Base-by-base conservation (phyloP, 2,113 vertebrate genomes). In the Bufo bufo region DNA sequence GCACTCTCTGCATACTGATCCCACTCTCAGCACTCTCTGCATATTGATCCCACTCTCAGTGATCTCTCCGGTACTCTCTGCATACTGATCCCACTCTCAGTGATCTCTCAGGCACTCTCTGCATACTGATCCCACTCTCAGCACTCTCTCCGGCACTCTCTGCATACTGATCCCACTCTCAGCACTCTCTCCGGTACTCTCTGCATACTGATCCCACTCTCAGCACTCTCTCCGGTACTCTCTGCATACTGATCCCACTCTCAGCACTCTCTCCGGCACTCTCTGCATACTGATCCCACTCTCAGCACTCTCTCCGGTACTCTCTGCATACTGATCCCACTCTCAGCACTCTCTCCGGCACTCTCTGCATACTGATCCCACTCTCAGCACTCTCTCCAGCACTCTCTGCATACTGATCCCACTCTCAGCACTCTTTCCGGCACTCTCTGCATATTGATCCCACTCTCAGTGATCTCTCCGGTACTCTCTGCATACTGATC, bases 401-500 rank as follows among this genome's bases (percentile, higher is more conserved):
- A 33, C 33, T 33, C 33, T 33, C 33, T 33, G 33, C 33, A 33
- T 33, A 33, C 33, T 33, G 33, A 33, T 33, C 33, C 33, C 33
- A 33, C 33, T 33, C 63, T 50, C n/a, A 20, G 1, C 47, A 14
- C 84, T 61, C 52, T 77, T n/a, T n/a, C n/a, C n/a, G n/a, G n/a
- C n/a, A n/a, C n/a, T n/a, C n/a, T n/a, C 71, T 85, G 84, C 61
- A 81, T 71, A 87, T 77, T 80, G 85, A 87, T 87, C 85, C 77
- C 50, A 50, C 63, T 58, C 85, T 79, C 77, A 86, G 78, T 20
- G 50, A 45, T 71, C 61, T 45, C 49, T 23, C 9, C 2, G 33
- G 33, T 1, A 33, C 33, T 33, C 33, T 33, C 33, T 33, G 33
- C 33, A 33, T 33, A 33, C 33, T 33, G 33, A 33, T 33, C 33